A percentile compares a stretch with the other conserved stretches of the same genome.
Evolutionary conservation across 1,140 invertebrate species (phyloP).

Genomic region (Magallana angulata): DNA sequence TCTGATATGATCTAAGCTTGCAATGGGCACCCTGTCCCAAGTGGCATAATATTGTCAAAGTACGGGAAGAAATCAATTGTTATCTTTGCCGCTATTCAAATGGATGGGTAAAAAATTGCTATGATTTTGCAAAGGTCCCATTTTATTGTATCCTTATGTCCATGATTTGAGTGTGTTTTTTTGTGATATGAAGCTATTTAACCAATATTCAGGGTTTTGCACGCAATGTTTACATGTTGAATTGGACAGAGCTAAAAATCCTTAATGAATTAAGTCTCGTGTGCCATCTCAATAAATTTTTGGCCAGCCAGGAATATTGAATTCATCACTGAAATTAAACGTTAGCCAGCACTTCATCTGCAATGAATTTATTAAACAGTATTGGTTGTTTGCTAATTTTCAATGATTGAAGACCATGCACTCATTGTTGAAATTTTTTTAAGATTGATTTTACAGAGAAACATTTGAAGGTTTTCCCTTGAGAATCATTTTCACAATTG

Average conservation of each 20-base stretch:
- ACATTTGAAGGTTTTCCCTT: no score
- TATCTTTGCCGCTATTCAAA: constrained; percentile 18
- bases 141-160: neutral
- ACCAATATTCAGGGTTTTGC: neutral
- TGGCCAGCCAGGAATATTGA: neutral
- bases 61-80: constrained; percentile 19
- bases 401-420: no score
- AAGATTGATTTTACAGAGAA: no score
- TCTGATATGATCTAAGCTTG: neutral
- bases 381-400: no score
- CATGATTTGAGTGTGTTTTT: constrained; percentile 5
- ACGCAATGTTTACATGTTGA: constrained; percentile 5
- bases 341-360: no score
- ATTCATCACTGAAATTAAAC: constrained; percentile 1
- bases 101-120: constrained; percentile 4
- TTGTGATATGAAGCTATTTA: neutral
- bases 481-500: no score
- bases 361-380: no score
- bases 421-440: no score
- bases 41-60: constrained; percentile 31
- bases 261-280: constrained; percentile 2
- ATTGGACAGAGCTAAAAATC: constrained; percentile 1
- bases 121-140: neutral
- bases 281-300: neutral
- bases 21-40: neutral